Conservation (phyloP, 2,797 vertebrate species). For the Macropus fuliginosus region DNA sequence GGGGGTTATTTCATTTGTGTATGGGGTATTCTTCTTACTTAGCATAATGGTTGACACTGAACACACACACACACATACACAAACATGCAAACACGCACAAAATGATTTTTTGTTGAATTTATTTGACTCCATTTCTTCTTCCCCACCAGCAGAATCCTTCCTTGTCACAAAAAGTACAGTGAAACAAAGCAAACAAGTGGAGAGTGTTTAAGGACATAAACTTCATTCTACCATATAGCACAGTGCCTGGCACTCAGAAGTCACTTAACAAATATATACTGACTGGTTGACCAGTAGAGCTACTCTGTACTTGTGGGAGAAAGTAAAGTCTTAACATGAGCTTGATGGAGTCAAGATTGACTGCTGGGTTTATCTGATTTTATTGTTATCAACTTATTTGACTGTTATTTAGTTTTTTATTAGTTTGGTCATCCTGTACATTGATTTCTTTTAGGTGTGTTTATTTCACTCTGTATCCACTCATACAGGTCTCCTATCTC, state of each 20-base stretch:
- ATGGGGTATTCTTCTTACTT: no score
- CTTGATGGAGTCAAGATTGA: not conserved
- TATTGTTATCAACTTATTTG: no score
- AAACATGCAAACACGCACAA: no score
- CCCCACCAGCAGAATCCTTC: not conserved
- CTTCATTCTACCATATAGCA: not conserved
- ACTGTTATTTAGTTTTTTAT: not conserved
- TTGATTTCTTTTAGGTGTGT: not conserved
- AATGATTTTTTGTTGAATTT: not conserved
- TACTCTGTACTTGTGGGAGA: not conserved
- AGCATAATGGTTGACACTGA: no score
- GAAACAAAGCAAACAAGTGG: not conserved
- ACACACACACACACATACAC: no score
- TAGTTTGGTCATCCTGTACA: not conserved
- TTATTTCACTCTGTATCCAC: not conserved
- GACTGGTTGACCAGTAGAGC: not conserved
- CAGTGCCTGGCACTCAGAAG: not conserved
- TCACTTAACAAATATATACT: not conserved
- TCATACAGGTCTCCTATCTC: not conserved
- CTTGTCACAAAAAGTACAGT: not conserved
- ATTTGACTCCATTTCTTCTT: not conserved
- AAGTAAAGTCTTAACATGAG: not conserved
- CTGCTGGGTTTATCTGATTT: not conserved
- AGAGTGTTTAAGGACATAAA: not conserved
- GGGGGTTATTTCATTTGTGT: not conserved